phyloP scores from a whole-genome alignment of 2,113 vertebrate species.

The Bubo scandiacus region DNA sequence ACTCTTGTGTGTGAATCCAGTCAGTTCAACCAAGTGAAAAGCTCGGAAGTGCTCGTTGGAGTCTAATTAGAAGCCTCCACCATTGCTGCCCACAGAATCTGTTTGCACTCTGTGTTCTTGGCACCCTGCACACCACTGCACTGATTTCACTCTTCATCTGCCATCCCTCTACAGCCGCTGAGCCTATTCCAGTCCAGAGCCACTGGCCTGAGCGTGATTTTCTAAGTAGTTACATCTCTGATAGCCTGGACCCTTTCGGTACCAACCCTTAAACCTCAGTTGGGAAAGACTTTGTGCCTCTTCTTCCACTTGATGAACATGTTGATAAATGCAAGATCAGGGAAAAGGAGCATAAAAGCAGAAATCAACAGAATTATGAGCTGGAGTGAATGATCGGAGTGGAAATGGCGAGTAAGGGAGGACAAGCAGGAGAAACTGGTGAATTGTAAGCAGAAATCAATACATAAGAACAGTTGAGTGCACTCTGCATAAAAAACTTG shows the following conservation, averaged over 20 bases:
- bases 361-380: not conserved
- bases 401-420: not conserved
- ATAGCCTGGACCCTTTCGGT: not conserved
- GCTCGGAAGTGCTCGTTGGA: fast-evolving
- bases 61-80: slow-evolving; percentile 39
- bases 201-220: not conserved
- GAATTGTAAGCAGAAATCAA: not conserved
- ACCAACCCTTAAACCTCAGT: not conserved
- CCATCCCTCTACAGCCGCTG: not conserved
- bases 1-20: not conserved
- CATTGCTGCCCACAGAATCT: not conserved
- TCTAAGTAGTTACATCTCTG: not conserved
- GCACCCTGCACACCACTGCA: not conserved
- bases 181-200: not conserved
- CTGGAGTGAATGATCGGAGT: not conserved
- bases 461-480: not conserved
- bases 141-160: slow-evolving; percentile 20
- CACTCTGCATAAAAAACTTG: not conserved
- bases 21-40: slow-evolving; percentile 1
- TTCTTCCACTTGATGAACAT: fast-evolving
- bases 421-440: not conserved
- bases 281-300: not conserved
- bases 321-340: not conserved
- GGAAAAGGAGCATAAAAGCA: not conserved
- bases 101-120: slow-evolving; percentile 55